phyloP scores from a whole-genome alignment of 2,113 vertebrate species.

The Oreocharis arfaki region DNA sequence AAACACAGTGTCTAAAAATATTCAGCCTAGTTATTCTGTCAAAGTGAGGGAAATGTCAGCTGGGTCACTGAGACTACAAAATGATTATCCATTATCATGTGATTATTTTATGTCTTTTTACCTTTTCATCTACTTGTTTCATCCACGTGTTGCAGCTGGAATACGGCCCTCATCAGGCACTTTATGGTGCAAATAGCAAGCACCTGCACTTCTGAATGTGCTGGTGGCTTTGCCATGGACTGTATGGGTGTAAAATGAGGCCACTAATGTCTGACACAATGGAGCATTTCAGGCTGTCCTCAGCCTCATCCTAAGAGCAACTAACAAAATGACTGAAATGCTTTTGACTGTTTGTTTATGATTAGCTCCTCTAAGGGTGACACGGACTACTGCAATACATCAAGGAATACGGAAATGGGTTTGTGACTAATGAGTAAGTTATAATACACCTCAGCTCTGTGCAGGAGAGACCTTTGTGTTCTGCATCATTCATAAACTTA shows the following conservation, averaged over 20 bases:
- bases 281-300: background rate
- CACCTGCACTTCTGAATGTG: background rate
- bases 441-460: background rate
- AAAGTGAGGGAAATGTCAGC: background rate
- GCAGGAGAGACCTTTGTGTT: background rate
- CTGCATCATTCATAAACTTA: background rate
- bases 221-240: background rate
- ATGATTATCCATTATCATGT: background rate
- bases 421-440: background rate
- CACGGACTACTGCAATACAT: background rate
- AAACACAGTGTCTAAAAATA: background rate
- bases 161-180: background rate
- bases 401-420: background rate
- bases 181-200: background rate
- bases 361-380: background rate
- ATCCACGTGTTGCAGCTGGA: background rate
- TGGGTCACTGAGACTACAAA: background rate
- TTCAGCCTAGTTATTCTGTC: background rate
- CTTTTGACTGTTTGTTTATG: background rate
- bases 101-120: background rate
- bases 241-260: background rate
- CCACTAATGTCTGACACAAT: background rate
- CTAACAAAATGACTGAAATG: background rate
- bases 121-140: background rate
- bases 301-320: background rate